phyloP scores from a whole-genome alignment of 2,113 vertebrate species.

The Tragelaphus strepsiceros region DNA sequence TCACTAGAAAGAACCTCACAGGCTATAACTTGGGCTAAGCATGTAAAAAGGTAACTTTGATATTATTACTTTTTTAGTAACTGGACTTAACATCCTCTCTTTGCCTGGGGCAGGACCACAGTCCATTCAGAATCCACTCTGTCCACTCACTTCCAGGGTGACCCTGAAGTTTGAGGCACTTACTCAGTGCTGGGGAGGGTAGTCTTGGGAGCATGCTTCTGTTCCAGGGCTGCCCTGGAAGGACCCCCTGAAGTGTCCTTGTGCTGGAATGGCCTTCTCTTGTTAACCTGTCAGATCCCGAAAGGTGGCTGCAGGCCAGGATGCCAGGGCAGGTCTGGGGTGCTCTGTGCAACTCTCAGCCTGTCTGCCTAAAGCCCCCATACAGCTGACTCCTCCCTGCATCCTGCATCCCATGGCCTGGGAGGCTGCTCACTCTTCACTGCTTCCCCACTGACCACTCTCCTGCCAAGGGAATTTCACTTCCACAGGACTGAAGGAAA shows the following conservation, averaged over 20 bases:
- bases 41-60: not conserved
- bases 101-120: not conserved
- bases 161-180: not conserved
- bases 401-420: rapidly evolving
- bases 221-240: not conserved
- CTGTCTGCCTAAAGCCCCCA: not conserved
- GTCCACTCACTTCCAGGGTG: not conserved
- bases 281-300: not conserved
- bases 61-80: not conserved
- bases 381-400: rapidly evolving
- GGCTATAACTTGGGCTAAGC: not conserved
- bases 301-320: not conserved
- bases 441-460: rapidly evolving
- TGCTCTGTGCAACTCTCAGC: not conserved
- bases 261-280: not conserved
- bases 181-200: not conserved
- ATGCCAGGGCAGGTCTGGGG: not conserved
- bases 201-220: not conserved
- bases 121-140: not conserved
- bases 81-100: not conserved
- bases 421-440: rapidly evolving
- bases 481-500: not conserved
- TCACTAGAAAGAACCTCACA: not conserved
- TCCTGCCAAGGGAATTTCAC: not conserved
- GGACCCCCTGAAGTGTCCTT: not conserved